phyloP scores from a whole-genome alignment of 2,797 vertebrate genomes.

The Dendrocincla fuliginosa region DNA sequence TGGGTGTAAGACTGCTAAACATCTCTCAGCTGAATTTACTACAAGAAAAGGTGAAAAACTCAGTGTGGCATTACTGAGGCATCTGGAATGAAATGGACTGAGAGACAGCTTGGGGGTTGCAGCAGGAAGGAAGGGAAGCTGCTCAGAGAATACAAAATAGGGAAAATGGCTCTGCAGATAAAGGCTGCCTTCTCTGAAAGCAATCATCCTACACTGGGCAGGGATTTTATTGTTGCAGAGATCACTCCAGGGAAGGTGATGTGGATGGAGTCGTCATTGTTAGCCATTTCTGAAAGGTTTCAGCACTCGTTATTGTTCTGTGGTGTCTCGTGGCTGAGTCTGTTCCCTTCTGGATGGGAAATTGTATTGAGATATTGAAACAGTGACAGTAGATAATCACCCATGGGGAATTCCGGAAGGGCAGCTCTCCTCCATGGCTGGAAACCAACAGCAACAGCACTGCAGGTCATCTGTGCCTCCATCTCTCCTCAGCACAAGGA shows the following conservation, averaged over 20 bases:
- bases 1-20: background rate
- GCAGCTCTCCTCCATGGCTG: slow-evolving; percentile 14
- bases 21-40: background rate
- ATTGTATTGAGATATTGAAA: slow-evolving; percentile 69
- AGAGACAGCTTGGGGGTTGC: background rate
- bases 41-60: background rate
- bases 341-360: slow-evolving; percentile 41
- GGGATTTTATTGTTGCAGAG: slow-evolving; percentile 65
- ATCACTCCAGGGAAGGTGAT: slow-evolving; percentile 43
- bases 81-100: background rate
- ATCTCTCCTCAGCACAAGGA: background rate
- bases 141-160: slow-evolving; percentile 27
- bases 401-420: slow-evolving; percentile 41
- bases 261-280: slow-evolving; percentile 66
- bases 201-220: slow-evolving; percentile 40
- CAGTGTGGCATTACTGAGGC: background rate
- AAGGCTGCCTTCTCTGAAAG: slow-evolving; percentile 58
- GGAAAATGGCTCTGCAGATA: slow-evolving; percentile 62
- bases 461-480: slow-evolving; percentile 21
- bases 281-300: slow-evolving; percentile 48
- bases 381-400: slow-evolving; percentile 67
- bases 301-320: slow-evolving; percentile 64
- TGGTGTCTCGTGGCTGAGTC: slow-evolving; percentile 47
- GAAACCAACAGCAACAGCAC: slow-evolving; percentile 5
- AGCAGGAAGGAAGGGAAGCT: background rate